Base-by-base conservation (phyloP, 2,113 vertebrate genomes). In the Saguinus imperator region DNA sequence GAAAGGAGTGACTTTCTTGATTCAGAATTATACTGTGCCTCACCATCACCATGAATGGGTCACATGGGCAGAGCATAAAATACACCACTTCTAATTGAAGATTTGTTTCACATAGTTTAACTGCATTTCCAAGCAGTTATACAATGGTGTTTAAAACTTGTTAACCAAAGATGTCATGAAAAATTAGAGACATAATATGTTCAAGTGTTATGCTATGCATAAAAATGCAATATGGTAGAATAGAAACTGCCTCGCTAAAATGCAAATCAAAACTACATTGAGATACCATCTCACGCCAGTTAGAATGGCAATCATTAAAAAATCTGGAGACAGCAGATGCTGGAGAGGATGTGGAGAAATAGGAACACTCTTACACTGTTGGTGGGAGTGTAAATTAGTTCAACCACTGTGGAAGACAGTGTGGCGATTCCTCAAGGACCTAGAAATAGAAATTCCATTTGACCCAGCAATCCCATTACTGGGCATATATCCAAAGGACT, bases 41-140 rank as follows among this genome's bases (percentile, higher is more conserved):
- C 64, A 57, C 48, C 95, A 50, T 73, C 76, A 76, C 11, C 13
- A 70, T 84, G 50, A 96, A 61, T 92, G 43, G 57, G 2, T 80
- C 75, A 94, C 82, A 83, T 84, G 61, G 37, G 16, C 11, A 96
- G 70, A 84, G 45, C 66, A 77, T 95, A 94, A 96, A 85, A 91
- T 72, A 32, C 1, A 89, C 12, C 45, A 89, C 21, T 73, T 95
- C 37, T 95, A 43, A 57, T 4, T 37, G n/a, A 90, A 94, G 21
- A 87, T 83, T 93, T 89, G 43, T 82, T 79, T 90, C 48, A 77
- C 11, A 77, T 72, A 86, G 17, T 83, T 87, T 64, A 95, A 91
- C n/a, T 94, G 12, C 35, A 58, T 76, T 94, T 89, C 90, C 48
- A 20, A 92, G 25, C 6, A 75, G 20, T 87, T 48, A 82, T 86